Evolutionary conservation across 2,888 invertebrate genomes (phyloP), one percentile per base, ranked within the genome.

Genomic region (Tenthredo amoena): DNA sequence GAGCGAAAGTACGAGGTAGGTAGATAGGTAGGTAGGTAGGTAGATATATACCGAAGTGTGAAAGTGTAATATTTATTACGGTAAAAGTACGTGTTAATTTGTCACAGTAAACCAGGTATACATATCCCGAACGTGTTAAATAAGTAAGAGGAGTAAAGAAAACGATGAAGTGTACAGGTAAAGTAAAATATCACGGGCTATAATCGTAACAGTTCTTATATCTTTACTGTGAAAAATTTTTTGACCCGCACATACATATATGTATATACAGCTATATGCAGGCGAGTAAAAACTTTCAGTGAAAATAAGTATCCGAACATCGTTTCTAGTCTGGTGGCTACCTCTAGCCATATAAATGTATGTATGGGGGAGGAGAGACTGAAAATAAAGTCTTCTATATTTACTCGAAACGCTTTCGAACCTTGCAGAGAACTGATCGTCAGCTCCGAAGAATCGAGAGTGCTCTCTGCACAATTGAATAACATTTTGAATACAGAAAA

Each of bases 351-450:
- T 31, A 18, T 18, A 31, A 18, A 34, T 12, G 18, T 50, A 26
- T 15, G 31, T 21, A 31, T 47, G 47, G 7, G 77, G 34, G 50
- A 40, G 34, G 50, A 40, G 55, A 55, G 31, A 77, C 77, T 55
- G 77, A 77, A 77, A 77, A 77, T 77, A 77, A 77, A 77, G 50
- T 77, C 18, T 77, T 77, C 77, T 77, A 77, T 77, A 77, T 77
- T 77, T 77, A 77, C 77, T 47, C 77, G 77, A 55, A 77, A 77
- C 77, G n/a, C 34, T 77, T 55, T 43, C 2, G 34, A 77, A 31
- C 55, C 18, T 77, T 55, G 77, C 9, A n/a, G 43, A 76, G 43
- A 76, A 31, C 37, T 9, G n/a, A 21, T 37, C 7, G 40, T 21
- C 12, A 76, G n/a, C 21, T 26, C 10, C 31, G 50, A 47, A 31